Evolutionary conservation across 2,797 vertebrate genomes (phyloP).

Genomic region (Sebastes matsubarae): DNA sequence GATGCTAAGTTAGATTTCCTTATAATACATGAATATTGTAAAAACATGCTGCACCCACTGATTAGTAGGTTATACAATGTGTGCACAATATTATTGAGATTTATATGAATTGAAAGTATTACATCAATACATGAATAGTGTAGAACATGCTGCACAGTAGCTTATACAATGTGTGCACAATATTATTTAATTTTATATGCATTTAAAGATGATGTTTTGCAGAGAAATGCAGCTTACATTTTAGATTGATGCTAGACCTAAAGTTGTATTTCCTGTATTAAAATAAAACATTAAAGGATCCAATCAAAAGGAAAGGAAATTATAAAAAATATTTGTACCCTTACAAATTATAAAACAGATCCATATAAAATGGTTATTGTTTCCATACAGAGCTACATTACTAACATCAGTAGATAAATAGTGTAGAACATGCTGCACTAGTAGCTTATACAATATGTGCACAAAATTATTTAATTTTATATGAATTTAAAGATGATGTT

Average conservation of each 20-base stretch:
- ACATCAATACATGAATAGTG: neutral
- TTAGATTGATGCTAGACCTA: neutral
- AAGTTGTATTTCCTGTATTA: neutral
- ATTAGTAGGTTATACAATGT: neutral
- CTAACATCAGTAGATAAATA: neutral
- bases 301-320: neutral
- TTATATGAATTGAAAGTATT: neutral
- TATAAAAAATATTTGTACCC: neutral
- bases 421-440: neutral
- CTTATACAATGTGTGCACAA: neutral
- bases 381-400: neutral
- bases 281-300: neutral
- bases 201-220: neutral
- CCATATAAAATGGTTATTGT: neutral
- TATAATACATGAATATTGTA: neutral
- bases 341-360: neutral
- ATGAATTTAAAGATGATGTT: neutral
- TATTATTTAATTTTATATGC: neutral
- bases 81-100: neutral
- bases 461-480: neutral
- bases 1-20: neutral
- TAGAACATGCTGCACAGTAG: neutral
- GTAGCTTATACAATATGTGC: neutral
- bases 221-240: neutral
- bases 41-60: fast-evolving